phyloP scores from a whole-genome alignment of 2,797 vertebrate genomes.

The Nasua narica region DNA sequence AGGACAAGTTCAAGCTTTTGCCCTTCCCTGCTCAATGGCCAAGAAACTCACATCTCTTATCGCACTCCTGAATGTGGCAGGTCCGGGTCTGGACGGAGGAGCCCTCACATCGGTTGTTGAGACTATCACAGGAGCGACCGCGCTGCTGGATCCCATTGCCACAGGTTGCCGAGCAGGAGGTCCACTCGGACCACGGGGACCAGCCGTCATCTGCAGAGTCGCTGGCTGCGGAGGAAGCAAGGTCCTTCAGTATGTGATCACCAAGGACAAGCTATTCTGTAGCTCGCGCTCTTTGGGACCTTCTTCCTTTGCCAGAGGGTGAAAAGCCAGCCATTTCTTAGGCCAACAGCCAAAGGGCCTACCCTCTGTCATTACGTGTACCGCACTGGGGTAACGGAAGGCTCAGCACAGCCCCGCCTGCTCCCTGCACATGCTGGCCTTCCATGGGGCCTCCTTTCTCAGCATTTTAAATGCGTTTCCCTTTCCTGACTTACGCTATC shows the following conservation, averaged over 20 bases:
- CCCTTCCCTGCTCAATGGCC: background rate
- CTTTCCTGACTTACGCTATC: background rate
- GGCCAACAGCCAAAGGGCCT: background rate
- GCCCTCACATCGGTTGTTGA: conserved; percentile 97
- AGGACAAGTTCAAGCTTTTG: background rate
- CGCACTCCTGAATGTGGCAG: conserved; percentile 96
- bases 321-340: background rate
- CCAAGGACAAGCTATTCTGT: background rate
- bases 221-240: conserved; percentile 81
- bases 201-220: conserved; percentile 92
- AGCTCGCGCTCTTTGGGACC: background rate
- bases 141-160: conserved; percentile 97
- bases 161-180: conserved; percentile 95
- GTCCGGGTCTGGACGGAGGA: conserved; percentile 98
- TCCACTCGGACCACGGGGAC: conserved; percentile 99
- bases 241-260: background rate
- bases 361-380: too few relatives aligned
- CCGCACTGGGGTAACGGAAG: fast-evolving
- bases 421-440: background rate
- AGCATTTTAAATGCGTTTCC: background rate
- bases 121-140: conserved; percentile 97
- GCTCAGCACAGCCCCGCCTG: background rate
- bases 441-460: background rate
- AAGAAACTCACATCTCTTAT: conserved; percentile 95
- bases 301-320: background rate